Conservation (phyloP, 2,888 invertebrate genomes). For the Drosophila meridiana region DNA sequence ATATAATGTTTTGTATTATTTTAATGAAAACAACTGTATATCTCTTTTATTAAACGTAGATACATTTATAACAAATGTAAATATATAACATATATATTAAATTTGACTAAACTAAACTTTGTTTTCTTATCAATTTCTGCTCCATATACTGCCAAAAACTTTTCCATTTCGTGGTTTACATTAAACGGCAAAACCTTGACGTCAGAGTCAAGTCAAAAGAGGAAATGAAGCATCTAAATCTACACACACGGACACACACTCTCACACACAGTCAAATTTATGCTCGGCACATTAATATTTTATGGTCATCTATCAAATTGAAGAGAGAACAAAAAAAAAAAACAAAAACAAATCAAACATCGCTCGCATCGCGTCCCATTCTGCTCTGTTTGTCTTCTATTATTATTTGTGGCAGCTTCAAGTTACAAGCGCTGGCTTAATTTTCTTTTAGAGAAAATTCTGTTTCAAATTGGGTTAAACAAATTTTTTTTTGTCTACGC, state of each 20-base stretch:
- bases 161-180: slow-evolving; percentile 21
- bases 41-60: too few relatives aligned
- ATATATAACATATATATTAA: neutral
- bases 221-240: slow-evolving; percentile 18
- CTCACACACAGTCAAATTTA: slow-evolving; percentile 15
- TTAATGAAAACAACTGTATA: too few relatives aligned
- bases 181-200: slow-evolving; percentile 48
- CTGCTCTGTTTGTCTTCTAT: slow-evolving; percentile 30
- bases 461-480: slow-evolving; percentile 63
- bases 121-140: neutral
- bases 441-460: slow-evolving; percentile 39
- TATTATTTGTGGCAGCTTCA: slow-evolving; percentile 34
- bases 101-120: neutral
- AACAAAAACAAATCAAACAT: slow-evolving; percentile 44
- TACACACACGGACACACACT: neutral
- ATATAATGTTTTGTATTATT: too few relatives aligned
- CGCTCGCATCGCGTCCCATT: slow-evolving; percentile 19
- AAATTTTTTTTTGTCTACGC: slow-evolving; percentile 27
- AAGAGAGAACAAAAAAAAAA: slow-evolving; percentile 3
- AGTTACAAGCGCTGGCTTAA: slow-evolving; percentile 30
- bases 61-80: neutral
- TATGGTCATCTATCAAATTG: slow-evolving; percentile 76
- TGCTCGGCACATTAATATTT: slow-evolving; percentile 61
- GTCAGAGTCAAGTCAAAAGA: slow-evolving; percentile 56
- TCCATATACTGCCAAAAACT: slow-evolving; percentile 10